A percentile compares a stretch with the other conserved stretches of the same genome.
Conservation (phyloP, 2,888 invertebrate genomes). For the Frankliniella intonsa region DNA sequence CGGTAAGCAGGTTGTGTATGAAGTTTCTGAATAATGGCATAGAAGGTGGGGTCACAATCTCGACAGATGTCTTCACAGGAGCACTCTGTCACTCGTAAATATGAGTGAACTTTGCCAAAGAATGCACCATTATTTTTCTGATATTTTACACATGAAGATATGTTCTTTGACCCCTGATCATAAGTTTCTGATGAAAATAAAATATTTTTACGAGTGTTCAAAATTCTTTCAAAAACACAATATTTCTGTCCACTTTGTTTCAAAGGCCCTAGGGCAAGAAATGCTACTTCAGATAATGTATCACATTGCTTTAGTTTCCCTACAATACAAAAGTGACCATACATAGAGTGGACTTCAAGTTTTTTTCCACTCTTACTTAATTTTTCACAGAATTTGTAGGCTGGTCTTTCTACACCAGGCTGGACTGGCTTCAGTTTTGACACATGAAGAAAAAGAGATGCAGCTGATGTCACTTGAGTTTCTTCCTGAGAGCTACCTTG, state of each 20-base stretch:
- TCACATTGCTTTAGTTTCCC: neutral
- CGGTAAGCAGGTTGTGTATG: conserved; percentile 1
- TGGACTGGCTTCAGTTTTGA: conserved; percentile 5
- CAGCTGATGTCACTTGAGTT: neutral
- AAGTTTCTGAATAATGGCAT: neutral
- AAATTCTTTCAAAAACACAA: neutral
- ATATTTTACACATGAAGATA: neutral
- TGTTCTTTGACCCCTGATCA: neutral
- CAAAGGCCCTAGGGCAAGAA: neutral
- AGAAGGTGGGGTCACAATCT: neutral
- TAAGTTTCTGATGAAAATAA: neutral
- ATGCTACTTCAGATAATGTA: neutral
- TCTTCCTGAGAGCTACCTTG: neutral
- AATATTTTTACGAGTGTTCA: neutral
- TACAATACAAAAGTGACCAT: conserved; percentile 4
- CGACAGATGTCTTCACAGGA: neutral
- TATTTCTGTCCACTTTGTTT: neutral
- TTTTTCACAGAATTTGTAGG: neutral
- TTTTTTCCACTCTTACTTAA: neutral
- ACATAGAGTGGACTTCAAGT: neutral
- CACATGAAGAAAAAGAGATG: neutral
- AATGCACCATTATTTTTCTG: conserved; percentile 14
- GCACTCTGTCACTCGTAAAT: neutral
- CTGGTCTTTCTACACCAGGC: neutral
- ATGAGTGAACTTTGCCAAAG: neutral